A percentile compares a stretch with the other conserved stretches of the same genome.
These are phyloP conservation scores for Lynx canadensis DNA, from an alignment of 2,113 vertebrate genomes.

Conservation along the genomic window DNA sequence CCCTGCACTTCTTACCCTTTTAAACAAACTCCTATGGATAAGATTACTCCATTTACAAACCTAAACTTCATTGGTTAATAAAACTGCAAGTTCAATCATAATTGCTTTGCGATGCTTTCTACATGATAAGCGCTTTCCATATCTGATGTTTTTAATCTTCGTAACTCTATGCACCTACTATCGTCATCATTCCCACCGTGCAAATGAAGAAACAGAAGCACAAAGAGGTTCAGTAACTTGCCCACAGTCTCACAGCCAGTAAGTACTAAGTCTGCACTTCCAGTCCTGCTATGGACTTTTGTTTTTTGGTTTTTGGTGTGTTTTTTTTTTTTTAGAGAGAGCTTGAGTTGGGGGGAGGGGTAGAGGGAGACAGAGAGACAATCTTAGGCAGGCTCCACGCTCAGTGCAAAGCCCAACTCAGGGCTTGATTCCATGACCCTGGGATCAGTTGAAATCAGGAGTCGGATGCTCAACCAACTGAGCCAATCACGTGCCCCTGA, in stretches of 20 bases:
- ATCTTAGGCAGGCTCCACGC: too few relatives aligned
- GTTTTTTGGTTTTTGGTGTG: too few relatives aligned
- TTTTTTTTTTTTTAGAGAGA: too few relatives aligned
- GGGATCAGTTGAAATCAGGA: too few relatives aligned
- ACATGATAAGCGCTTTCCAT: neutral
- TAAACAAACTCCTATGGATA: constrained; percentile 19
- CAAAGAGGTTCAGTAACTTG: neutral
- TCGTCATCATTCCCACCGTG: neutral
- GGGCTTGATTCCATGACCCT: too few relatives aligned
- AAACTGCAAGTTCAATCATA: neutral
- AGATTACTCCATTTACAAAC: neutral
- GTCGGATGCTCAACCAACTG: too few relatives aligned
- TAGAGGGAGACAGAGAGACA: too few relatives aligned
- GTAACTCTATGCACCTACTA: neutral
- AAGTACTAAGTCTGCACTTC: neutral
- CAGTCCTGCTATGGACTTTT: neutral
- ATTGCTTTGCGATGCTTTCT: neutral
- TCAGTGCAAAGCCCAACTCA: too few relatives aligned
- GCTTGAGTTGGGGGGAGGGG: too few relatives aligned
- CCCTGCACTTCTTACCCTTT: neutral
- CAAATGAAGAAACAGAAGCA: neutral
- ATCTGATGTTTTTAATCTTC: neutral
- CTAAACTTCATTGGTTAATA: neutral
- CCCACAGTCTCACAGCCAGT: neutral
- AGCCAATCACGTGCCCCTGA: neutral